Conservation (phyloP, 2,888 invertebrate genomes). For the Sisyra terminalis region DNA sequence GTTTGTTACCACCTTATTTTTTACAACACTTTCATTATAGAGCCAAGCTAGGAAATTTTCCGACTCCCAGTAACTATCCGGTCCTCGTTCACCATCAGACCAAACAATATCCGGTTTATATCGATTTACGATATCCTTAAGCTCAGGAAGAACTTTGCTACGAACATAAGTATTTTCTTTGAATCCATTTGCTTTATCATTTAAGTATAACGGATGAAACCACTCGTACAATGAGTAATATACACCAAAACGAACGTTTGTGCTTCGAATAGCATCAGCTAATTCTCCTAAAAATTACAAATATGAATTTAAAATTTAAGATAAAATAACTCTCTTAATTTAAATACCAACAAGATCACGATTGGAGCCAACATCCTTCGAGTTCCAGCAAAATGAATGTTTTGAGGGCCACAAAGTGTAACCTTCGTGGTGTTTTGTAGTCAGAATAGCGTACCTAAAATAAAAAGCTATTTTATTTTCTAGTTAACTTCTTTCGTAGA, state of each 20-base stretch:
- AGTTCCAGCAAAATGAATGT: slow-evolving; percentile 71
- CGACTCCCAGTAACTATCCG: slow-evolving; percentile 68
- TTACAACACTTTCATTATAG: slow-evolving; percentile 86
- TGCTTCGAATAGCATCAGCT: background rate
- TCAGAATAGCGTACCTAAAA: slow-evolving; percentile 58
- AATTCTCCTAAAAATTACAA: background rate
- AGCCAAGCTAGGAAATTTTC: slow-evolving; percentile 79
- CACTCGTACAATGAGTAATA: slow-evolving; percentile 81
- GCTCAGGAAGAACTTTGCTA: slow-evolving; percentile 60
- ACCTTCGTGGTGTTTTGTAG: slow-evolving; percentile 82
- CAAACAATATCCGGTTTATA: slow-evolving; percentile 69
- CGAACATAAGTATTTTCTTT: slow-evolving; percentile 46
- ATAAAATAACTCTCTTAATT: no score
- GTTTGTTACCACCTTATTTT: slow-evolving; percentile 76
- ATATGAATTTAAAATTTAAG: no score
- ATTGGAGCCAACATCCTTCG: slow-evolving; percentile 60
- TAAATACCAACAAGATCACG: slow-evolving; percentile 50
- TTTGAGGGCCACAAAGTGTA: slow-evolving; percentile 72
- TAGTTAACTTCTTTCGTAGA: no score
- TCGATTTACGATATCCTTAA: slow-evolving; percentile 53
- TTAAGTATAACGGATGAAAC: slow-evolving; percentile 66
- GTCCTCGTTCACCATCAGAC: slow-evolving; percentile 87
- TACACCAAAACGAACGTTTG: slow-evolving; percentile 53
- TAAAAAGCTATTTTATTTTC: background rate
- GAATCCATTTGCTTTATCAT: slow-evolving; percentile 49